Percentiles rank a stretch among this genome's conserved stretches.
These are phyloP conservation scores for Peromyscus aztecus DNA, from an alignment of 2,797 vertebrate genomes.

Conservation along the genomic window DNA sequence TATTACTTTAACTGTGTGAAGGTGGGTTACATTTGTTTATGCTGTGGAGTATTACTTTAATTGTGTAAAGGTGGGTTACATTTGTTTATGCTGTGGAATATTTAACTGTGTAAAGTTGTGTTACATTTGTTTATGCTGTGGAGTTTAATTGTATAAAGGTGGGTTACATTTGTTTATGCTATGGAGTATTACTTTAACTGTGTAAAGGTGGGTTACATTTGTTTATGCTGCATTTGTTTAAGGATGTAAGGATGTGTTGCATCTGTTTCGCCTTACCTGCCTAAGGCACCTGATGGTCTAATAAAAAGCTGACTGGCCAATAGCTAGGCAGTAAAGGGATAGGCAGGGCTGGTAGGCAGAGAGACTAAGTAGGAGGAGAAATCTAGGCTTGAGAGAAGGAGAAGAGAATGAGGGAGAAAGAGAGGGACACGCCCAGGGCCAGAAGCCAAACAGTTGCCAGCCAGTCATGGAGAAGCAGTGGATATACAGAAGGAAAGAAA, in stretches of 20 bases:
- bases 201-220: not conserved
- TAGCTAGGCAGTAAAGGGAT: not conserved
- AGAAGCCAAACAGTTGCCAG: not conserved
- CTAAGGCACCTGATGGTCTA: not conserved
- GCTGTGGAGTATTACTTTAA: not conserved
- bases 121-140: not conserved
- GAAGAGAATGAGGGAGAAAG: not conserved
- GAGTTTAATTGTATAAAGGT: not conserved
- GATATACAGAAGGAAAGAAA: not conserved
- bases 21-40: not conserved
- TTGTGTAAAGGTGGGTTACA: not conserved
- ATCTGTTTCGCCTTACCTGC: not conserved
- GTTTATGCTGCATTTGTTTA: not conserved
- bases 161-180: not conserved
- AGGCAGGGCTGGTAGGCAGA: not conserved
- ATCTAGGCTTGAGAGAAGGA: not conserved
- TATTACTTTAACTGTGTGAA: not conserved
- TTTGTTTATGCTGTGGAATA: not conserved
- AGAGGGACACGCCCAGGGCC: not conserved
- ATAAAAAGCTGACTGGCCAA: not conserved
- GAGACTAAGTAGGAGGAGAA: not conserved
- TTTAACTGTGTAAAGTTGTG: too few relatives aligned
- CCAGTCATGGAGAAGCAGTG: not conserved
- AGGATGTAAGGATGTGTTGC: too few relatives aligned
- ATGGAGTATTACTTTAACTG: not conserved